Conservation (phyloP, 2,797 vertebrate genomes). For the Dallia pectoralis region DNA sequence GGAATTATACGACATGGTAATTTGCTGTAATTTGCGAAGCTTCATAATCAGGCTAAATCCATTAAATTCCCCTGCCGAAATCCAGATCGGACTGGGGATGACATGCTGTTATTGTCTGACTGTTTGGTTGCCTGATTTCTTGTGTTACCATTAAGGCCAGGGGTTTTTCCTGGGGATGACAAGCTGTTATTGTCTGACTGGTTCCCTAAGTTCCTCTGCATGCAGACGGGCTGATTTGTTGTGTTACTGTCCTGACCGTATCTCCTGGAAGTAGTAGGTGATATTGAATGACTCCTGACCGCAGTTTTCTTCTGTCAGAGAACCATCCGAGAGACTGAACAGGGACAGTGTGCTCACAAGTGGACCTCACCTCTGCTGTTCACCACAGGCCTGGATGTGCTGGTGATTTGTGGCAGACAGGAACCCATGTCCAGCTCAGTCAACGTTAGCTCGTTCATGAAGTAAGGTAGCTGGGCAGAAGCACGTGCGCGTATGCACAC, state of each 20-base stretch:
- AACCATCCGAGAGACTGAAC: background rate
- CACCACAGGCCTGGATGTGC: conserved; percentile 75
- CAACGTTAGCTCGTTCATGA: conserved; percentile 87
- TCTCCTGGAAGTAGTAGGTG: background rate
- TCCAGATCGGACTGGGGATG: background rate
- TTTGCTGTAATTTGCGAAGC: background rate
- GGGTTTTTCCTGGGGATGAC: background rate
- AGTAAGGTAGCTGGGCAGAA: conserved; percentile 82
- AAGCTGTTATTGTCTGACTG: too few relatives aligned
- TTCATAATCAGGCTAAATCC: background rate
- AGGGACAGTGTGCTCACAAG: background rate
- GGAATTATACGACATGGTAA: background rate
- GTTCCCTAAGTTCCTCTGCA: too few relatives aligned
- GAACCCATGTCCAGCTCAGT: conserved; percentile 88
- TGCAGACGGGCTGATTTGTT: too few relatives aligned
- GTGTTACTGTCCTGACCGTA: too few relatives aligned
- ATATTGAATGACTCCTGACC: background rate
- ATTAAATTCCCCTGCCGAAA: background rate
- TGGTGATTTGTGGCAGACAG: conserved; percentile 77
- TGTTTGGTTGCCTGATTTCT: background rate
- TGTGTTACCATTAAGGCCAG: background rate
- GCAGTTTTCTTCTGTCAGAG: background rate
- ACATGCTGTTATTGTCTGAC: background rate
- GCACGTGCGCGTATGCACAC: background rate
- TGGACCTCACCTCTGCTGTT: conserved; percentile 76